A percentile compares a stretch with the other conserved stretches of the same genome.
Evolutionary conservation across 1,140 invertebrate genomes (phyloP).

Genomic region (Diorhabda carinulata): DNA sequence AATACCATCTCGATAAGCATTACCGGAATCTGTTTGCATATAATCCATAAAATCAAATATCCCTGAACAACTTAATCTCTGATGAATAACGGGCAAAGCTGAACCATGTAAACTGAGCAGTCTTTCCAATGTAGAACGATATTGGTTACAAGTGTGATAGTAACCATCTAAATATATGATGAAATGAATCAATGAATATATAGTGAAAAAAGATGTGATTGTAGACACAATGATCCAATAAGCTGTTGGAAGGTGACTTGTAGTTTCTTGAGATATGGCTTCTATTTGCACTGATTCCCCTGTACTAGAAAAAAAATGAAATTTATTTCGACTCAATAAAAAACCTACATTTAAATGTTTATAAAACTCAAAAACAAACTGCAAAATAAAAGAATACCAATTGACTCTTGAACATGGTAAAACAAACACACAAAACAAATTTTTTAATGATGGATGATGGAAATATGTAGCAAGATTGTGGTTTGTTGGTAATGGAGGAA

Average conservation of each 20-base stretch:
- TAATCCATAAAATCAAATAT: slow-evolving; percentile 62
- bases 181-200: slow-evolving; percentile 51
- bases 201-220: slow-evolving; percentile 46
- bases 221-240: slow-evolving; percentile 51
- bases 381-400: too few relatives aligned
- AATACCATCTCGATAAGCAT: slow-evolving; percentile 47
- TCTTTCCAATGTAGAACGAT: slow-evolving; percentile 49
- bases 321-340: too few relatives aligned
- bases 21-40: slow-evolving; percentile 51
- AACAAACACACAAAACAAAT: too few relatives aligned
- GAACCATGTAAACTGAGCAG: slow-evolving; percentile 46
- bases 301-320: slow-evolving; percentile 34
- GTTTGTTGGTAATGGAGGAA: too few relatives aligned
- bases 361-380: too few relatives aligned
- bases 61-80: slow-evolving; percentile 53
- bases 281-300: slow-evolving; percentile 46
- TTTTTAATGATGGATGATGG: too few relatives aligned
- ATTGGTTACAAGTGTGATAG: slow-evolving; percentile 54
- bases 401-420: too few relatives aligned
- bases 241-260: slow-evolving; percentile 44
- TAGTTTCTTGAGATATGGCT: slow-evolving; percentile 46
- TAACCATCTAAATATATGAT: slow-evolving; percentile 54
- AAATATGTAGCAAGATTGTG: too few relatives aligned
- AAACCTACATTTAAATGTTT: too few relatives aligned
- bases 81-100: slow-evolving; percentile 50